phyloP scores from a whole-genome alignment of 2,888 invertebrate genomes.

The Resseliella maxima region DNA sequence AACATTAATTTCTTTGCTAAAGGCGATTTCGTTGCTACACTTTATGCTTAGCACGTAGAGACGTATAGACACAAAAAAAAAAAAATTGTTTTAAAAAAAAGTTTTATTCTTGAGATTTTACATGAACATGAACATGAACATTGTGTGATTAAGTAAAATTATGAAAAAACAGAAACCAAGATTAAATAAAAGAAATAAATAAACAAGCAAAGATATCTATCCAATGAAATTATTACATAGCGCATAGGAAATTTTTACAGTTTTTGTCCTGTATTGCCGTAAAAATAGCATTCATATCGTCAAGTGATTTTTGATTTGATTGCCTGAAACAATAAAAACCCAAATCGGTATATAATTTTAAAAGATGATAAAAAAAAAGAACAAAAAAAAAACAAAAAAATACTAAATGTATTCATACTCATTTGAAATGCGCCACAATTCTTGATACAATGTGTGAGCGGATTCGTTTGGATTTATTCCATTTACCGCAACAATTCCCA shows the following conservation, averaged over 20 bases:
- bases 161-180: too few relatives aligned
- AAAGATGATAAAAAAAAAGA: background rate
- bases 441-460: background rate
- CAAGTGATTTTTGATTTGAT: slow-evolving; percentile 15
- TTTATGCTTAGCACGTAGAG: too few relatives aligned
- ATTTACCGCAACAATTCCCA: background rate
- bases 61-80: too few relatives aligned
- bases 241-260: background rate
- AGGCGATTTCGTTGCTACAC: too few relatives aligned
- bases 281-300: slow-evolving; percentile 26
- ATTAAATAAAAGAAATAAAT: too few relatives aligned
- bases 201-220: too few relatives aligned
- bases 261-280: background rate
- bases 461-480: slow-evolving; percentile 9
- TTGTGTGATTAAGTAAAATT: too few relatives aligned
- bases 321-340: background rate
- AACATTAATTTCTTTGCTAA: too few relatives aligned
- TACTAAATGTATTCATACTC: background rate
- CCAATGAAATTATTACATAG: too few relatives aligned
- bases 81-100: too few relatives aligned
- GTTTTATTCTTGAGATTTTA: too few relatives aligned
- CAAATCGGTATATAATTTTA: background rate
- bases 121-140: too few relatives aligned
- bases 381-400: background rate
- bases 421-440: background rate